Evolutionary conservation across 2,113 vertebrate genomes (phyloP).

Genomic region (Axis porcinus): DNA sequence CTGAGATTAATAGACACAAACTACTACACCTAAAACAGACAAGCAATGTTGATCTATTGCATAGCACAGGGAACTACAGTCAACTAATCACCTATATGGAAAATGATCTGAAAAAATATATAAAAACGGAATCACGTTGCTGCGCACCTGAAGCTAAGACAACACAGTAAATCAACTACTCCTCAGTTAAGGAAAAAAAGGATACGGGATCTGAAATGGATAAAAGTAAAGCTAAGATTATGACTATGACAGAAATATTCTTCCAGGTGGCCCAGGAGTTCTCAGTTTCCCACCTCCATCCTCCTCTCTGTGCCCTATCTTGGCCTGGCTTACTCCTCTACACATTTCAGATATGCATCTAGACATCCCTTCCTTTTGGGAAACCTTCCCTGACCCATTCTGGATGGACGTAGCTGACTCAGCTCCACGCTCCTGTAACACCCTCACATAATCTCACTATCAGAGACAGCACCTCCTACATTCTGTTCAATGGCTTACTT

Average conservation of each 20-base stretch:
- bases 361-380: not conserved
- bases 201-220: not conserved
- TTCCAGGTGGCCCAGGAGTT: not conserved
- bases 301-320: not conserved
- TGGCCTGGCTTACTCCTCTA: not conserved
- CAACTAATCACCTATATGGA: not conserved
- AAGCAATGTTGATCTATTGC: not conserved
- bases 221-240: not conserved
- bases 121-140: not conserved
- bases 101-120: not conserved
- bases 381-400: not conserved
- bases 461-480: not conserved
- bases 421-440: not conserved
- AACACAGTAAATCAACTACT: not conserved
- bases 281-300: not conserved
- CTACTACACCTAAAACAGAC: not conserved
- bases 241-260: not conserved
- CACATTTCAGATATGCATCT: not conserved
- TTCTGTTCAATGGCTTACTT: not conserved
- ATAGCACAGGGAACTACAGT: not conserved
- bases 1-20: not conserved
- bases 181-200: not conserved
- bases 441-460: not conserved
- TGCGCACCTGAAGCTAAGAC: not conserved
- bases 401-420: not conserved